These are phyloP conservation scores for Stenichneumon culpator DNA, from an alignment of 2,888 invertebrate genomes.

Conservation along the genomic window DNA sequence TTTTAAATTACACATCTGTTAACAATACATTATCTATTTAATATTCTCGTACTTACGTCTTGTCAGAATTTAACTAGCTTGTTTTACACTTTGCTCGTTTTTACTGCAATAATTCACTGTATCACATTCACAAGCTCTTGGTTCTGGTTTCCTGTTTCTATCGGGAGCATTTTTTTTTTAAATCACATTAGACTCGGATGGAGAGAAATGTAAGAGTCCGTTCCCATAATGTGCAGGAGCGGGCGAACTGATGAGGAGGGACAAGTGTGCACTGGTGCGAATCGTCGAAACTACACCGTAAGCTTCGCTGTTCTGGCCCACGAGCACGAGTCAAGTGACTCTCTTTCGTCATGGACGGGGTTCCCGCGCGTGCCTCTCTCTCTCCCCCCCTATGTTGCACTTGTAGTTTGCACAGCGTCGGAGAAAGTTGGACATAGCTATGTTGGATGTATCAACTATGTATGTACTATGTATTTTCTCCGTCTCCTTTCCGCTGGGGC, in stretches of 20 bases:
- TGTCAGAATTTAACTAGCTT: too few species aligned
- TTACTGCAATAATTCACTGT: not conserved
- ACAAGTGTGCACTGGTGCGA: constrained; percentile 14
- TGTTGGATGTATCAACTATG: constrained; percentile 11
- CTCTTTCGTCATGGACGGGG: constrained; percentile 17
- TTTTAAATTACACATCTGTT: too few species aligned
- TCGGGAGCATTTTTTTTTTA: not conserved
- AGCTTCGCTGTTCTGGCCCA: constrained; percentile 7
- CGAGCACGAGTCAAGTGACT: constrained; percentile 23
- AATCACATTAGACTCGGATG: not conserved
- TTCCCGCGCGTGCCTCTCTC: constrained; percentile 6
- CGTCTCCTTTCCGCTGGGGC: constrained; percentile 22
- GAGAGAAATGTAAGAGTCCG: not conserved
- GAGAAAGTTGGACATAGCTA: not conserved
- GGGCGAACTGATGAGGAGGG: not conserved
- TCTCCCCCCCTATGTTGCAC: constrained; percentile 29
- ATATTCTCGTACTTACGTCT: too few species aligned
- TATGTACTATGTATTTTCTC: constrained; percentile 2
- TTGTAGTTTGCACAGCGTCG: constrained; percentile 43
- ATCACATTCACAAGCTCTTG: not conserved
- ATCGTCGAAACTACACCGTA: constrained; percentile 9
- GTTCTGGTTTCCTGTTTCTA: not conserved
- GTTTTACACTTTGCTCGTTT: too few species aligned
- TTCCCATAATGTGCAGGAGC: not conserved
- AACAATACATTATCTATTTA: too few species aligned